Base-by-base conservation (phyloP, 1,140 invertebrate genomes). In the Rhyzopertha dominica region DNA sequence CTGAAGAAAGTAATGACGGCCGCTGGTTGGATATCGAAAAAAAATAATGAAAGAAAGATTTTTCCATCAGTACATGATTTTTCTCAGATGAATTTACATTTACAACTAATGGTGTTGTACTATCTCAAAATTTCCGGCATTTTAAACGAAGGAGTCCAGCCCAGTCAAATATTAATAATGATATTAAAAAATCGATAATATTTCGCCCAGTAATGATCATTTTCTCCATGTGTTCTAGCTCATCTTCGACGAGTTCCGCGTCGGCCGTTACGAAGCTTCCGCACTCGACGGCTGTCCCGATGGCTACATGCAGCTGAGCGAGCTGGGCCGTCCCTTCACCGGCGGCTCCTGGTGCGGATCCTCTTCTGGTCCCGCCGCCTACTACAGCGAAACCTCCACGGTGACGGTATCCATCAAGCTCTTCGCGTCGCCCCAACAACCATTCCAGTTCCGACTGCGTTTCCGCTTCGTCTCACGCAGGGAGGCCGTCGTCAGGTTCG, bases 301-400 rank as follows among this genome's bases (percentile, higher is more conserved):
- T 56, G 86, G 87, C n/a, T 86, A 84, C 66, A 84, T 89, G 77
- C 83, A 88, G 67, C 68, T 89, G 28, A 81, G 84, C 32, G 87
- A 89, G 71, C 71, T 89, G 43, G 85, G 85, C 14, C 74, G 84
- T 32, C 84, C 85, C 13, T 88, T 87, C 65, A 87, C 85, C 4
- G 84, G 85, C 34, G 86, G 87, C 34, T 87, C 82, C 2, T 90
- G 86, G 86, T 90, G 87, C 57, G 87, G 86, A 16, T 72, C 77
- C 17, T 80, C 84, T 9, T 77, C 80, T 2, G 80, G 79, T 30
- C 78, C 79, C 20, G 83, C 86, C 26, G 79, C 85, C n/a, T 90
- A 90, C 67, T 90, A 86, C 69, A 87, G 84, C 59, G 87, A 89
- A 70, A 87, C 85, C 23, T 81, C 82, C 43, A 89, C 86, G 2